Percentiles rank a stretch among this genome's conserved stretches.
phyloP scores from a whole-genome alignment of 2,888 invertebrate genomes.

The Gymnosoma rotundatum region DNA sequence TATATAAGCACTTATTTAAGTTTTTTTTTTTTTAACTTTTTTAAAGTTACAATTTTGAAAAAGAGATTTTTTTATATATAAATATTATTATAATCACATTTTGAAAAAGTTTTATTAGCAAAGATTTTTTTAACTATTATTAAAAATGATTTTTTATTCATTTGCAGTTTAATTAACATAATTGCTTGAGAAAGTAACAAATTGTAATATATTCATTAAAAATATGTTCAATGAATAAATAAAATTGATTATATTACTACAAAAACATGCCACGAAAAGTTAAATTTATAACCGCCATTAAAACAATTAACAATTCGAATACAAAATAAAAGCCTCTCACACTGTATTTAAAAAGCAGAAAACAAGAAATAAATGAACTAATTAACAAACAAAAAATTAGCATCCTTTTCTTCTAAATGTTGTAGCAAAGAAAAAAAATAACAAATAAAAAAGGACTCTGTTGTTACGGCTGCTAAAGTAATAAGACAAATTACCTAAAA shows the following conservation, averaged over 20 bases:
- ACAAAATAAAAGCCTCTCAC: slow-evolving; percentile 11
- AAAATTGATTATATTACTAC: slow-evolving; percentile 36
- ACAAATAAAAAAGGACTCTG: slow-evolving; percentile 24
- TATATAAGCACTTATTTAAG: too few relatives aligned
- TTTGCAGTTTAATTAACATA: slow-evolving; percentile 49
- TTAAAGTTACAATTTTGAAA: too few relatives aligned
- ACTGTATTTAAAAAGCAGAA: background rate
- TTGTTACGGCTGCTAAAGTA: slow-evolving; percentile 48
- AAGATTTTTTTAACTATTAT: too few relatives aligned
- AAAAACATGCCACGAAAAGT: slow-evolving; percentile 48
- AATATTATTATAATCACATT: too few relatives aligned
- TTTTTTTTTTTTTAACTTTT: too few relatives aligned
- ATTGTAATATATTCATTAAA: slow-evolving; percentile 42
- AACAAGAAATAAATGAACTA: slow-evolving; percentile 54
- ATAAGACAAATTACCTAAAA: slow-evolving; percentile 69
- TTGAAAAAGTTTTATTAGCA: too few relatives aligned
- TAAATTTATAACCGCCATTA: slow-evolving; percentile 77
- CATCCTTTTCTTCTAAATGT: slow-evolving; percentile 54
- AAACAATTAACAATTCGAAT: slow-evolving; percentile 78
- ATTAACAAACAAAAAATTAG: slow-evolving; percentile 66
- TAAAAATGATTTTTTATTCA: too few relatives aligned
- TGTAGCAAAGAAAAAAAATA: background rate
- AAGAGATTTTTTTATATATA: too few relatives aligned
- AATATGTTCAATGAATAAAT: slow-evolving; percentile 36
- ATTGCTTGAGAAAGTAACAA: slow-evolving; percentile 34